Evolutionary conservation across 1,140 invertebrate genomes (phyloP).

Genomic region (Bombus affinis): DNA sequence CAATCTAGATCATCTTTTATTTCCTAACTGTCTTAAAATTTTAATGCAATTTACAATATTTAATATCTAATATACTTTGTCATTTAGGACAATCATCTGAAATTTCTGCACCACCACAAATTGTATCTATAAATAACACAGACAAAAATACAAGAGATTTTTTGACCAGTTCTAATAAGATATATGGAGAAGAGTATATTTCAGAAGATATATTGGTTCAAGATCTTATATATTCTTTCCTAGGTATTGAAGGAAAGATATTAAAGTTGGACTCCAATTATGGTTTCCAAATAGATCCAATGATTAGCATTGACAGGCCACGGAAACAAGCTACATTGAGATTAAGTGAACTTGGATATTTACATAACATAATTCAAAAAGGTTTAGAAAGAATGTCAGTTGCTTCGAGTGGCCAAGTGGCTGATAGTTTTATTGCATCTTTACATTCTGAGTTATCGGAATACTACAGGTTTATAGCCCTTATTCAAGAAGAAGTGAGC

Average conservation of each 20-base stretch:
- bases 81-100: conserved; percentile 73
- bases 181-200: conserved; percentile 76
- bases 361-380: conserved; percentile 91
- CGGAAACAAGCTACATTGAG: conserved; percentile 85
- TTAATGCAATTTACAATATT: background rate
- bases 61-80: background rate
- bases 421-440: conserved; percentile 93
- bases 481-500: conserved; percentile 89
- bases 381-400: conserved; percentile 85
- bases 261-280: conserved; percentile 87
- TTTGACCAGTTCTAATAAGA: conserved; percentile 62
- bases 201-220: conserved; percentile 85
- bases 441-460: conserved; percentile 92
- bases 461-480: conserved; percentile 93
- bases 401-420: conserved; percentile 87
- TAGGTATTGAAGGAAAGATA: conserved; percentile 91
- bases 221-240: conserved; percentile 91
- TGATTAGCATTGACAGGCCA: conserved; percentile 79
- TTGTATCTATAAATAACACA: conserved; percentile 67
- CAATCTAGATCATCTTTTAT: background rate
- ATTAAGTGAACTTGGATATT: conserved; percentile 92
- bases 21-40: background rate
- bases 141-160: conserved; percentile 61
- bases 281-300: conserved; percentile 87
- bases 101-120: conserved; percentile 67